phyloP scores from a whole-genome alignment of 2,797 vertebrate genomes.

The Carapus acus region DNA sequence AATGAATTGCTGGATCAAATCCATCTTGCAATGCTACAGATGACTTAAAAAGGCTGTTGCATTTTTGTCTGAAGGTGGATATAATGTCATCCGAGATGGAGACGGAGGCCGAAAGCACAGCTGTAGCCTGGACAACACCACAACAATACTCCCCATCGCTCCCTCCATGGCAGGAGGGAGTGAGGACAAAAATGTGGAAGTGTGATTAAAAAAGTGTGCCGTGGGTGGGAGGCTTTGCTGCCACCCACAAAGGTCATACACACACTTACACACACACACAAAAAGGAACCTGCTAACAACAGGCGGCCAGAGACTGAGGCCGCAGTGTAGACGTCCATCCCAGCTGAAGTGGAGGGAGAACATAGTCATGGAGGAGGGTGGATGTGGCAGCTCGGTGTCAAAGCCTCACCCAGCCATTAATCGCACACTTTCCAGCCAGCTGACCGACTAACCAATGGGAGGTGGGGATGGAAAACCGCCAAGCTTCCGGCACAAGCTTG shows the following conservation, averaged over 20 bases:
- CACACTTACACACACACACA: too few species aligned
- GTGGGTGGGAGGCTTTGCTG: neutral
- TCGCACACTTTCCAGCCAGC: constrained; percentile 14
- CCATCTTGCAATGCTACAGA: neutral
- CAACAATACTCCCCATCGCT: constrained; percentile 23
- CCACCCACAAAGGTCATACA: neutral
- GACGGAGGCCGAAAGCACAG: neutral
- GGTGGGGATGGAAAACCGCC: constrained; percentile 6
- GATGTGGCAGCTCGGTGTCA: constrained; percentile 9
- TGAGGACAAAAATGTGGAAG: neutral
- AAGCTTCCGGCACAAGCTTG: neutral
- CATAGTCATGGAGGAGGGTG: too few species aligned
- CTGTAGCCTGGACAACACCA: constrained; percentile 18
- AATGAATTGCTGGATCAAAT: constrained; percentile 21
- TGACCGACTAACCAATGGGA: neutral
- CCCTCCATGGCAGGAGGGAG: constrained; percentile 3
- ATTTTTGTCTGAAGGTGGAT: too few species aligned
- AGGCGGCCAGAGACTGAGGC: too few species aligned
- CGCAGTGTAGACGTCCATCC: too few species aligned
- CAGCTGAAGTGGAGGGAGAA: too few species aligned
- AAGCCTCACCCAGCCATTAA: neutral
- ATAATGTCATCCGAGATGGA: too few species aligned
- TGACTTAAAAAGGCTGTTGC: neutral
- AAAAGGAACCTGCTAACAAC: too few species aligned
- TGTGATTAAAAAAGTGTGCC: neutral